Base-by-base conservation (phyloP, 1,140 invertebrate species). In the Eufriesea mexicana region DNA sequence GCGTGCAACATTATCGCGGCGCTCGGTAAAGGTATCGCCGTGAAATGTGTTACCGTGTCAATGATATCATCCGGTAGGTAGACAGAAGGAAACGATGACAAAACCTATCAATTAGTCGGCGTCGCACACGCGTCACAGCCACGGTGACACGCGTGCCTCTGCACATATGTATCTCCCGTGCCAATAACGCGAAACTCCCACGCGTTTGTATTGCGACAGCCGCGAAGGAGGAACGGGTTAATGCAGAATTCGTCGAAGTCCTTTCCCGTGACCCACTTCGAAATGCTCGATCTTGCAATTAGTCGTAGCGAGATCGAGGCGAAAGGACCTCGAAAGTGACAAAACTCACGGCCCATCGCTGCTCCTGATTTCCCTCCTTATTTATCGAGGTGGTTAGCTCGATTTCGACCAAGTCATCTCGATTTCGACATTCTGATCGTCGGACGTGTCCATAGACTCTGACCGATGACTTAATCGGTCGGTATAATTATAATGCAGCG, bases 61-160 rank as follows among this genome's bases (percentile, higher is more conserved):
- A 82, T 82, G 79, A 82, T 82, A 82, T 76, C 72, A 76, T 68
- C 62, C 79, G 73, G 79, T 76, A 82, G 72, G 79, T 25, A 82
- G 73, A 76, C 79, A 82, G 79, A 82, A 76, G 79, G 62, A 82
- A 82, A 82, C 79, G 73, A 68, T 82, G 73, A 82, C 79, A 82
- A 82, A 82, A 82, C 54, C 72, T 82, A 82, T 82, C 72, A 76
- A 82, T 82, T 82, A 82, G 73, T 76, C 79, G 73, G 62, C 79
- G 62, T 9, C 54, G 54, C 28, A 55, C 28, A 49, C 62, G 76
- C 71, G 25, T 25, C 20, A 4, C 35, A n/a, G 42, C 28, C 2
- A 49, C 54, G 42, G n/a, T 61, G 6, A 79, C 77, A 72, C 61
- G 49, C 79, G 70, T 42, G 51, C 35, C 0, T 75, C 2, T 74